Conservation (phyloP, 2,797 vertebrate genomes). For the Tenualosa ilisha region DNA sequence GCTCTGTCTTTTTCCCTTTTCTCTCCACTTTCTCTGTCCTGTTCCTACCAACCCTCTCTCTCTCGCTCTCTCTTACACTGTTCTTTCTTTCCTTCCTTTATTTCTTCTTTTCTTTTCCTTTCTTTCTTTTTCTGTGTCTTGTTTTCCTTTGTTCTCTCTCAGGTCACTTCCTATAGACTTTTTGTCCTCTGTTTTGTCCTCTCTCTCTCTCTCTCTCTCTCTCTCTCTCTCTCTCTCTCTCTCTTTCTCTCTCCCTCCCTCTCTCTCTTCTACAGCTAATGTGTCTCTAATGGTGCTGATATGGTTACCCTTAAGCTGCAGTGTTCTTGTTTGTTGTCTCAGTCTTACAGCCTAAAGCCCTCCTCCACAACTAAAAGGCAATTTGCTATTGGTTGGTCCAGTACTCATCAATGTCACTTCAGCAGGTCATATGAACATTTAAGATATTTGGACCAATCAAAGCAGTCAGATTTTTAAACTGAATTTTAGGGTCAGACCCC, state of each 20-base stretch:
- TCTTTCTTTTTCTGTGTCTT: not conserved
- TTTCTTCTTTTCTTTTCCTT: no score
- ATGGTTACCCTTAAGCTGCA: no score
- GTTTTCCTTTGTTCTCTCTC: not conserved
- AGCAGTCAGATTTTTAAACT: not conserved
- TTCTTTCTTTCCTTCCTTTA: not conserved
- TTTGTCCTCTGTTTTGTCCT: not conserved
- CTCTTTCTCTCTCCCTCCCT: not conserved
- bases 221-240: not conserved
- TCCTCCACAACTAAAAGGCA: no score
- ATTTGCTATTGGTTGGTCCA: no score
- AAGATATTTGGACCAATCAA: not conserved
- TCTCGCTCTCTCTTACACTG: not conserved
- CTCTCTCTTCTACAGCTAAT: not conserved
- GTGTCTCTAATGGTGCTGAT: not conserved
- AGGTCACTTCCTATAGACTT: not conserved
- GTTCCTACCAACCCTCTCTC: not conserved
- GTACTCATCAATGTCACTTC: no score
- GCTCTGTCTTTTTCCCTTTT: not conserved
- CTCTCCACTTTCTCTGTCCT: not conserved
- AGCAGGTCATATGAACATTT: no score
- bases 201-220: not conserved
- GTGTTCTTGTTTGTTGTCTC: not conserved
- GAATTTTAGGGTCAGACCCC: no score
- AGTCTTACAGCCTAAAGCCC: no score